A percentile compares a stretch with the other conserved stretches of the same genome.
phyloP scores from a whole-genome alignment of 2,113 vertebrate species.

The Coryphaenoides rupestris region DNA sequence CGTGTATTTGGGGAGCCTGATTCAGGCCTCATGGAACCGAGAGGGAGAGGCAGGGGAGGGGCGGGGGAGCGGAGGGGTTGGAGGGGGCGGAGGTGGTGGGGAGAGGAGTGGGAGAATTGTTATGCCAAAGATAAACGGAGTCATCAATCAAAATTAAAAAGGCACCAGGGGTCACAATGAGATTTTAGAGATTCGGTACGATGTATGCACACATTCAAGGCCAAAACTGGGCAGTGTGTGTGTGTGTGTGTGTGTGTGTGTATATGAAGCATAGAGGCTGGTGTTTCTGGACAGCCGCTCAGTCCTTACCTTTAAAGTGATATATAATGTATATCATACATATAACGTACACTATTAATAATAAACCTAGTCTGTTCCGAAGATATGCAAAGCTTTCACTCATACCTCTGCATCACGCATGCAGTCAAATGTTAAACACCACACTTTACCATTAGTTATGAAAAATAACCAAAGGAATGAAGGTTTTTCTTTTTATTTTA shows the following conservation, averaged over 20 bases:
- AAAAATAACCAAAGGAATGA: slow-evolving; percentile 61
- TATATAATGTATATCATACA: too few species aligned
- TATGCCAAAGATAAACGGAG: slow-evolving; percentile 68
- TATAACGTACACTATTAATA: slow-evolving; percentile 24
- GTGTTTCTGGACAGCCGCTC: too few species aligned
- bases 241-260: too few species aligned
- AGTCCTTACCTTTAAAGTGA: too few species aligned
- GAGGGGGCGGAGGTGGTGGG: slow-evolving; percentile 19
- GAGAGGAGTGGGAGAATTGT: slow-evolving; percentile 35
- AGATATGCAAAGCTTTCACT: slow-evolving; percentile 39
- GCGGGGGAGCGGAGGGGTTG: slow-evolving; percentile 5
- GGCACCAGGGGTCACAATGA: slow-evolving; percentile 47
- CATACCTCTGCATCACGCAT: slow-evolving; percentile 9
- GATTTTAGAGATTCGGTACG: slow-evolving; percentile 20
- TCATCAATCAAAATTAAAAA: slow-evolving; percentile 78
- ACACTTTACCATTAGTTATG: slow-evolving; percentile 61
- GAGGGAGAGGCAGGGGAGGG: slow-evolving; percentile 19
- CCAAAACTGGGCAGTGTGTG: too few species aligned
- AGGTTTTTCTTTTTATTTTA: slow-evolving; percentile 54
- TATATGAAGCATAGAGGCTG: too few species aligned
- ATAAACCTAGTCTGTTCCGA: slow-evolving; percentile 49
- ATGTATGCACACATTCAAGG: background rate
- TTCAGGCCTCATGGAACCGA: slow-evolving; percentile 25
- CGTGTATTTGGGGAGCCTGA: slow-evolving; percentile 43
- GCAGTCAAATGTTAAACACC: slow-evolving; percentile 19